phyloP scores from a whole-genome alignment of 2,113 vertebrate species.

The Chaetodon trifascialis region DNA sequence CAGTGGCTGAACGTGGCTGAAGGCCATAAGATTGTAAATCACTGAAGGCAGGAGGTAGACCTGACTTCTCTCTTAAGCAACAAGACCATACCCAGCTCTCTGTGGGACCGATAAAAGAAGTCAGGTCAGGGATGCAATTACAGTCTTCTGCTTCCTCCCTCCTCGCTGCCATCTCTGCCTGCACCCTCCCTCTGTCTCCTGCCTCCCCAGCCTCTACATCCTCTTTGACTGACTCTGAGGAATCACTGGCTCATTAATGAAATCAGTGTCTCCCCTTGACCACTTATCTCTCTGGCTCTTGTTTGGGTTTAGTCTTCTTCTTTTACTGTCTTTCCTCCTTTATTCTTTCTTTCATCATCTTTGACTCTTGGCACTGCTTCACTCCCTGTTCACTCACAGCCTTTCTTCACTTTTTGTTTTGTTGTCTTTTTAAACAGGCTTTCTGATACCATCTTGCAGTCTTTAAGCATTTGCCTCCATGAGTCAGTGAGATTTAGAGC shows the following conservation, averaged over 20 bases:
- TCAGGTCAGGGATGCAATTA: conserved; percentile 48
- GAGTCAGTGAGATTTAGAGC: conserved; percentile 41
- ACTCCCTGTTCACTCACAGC: neutral
- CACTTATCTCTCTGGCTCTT: conserved; percentile 28
- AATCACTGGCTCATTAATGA: conserved; percentile 51
- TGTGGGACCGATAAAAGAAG: conserved; percentile 48
- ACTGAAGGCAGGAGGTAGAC: conserved; percentile 28
- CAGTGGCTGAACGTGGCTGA: neutral
- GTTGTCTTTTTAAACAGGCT: conserved; percentile 10
- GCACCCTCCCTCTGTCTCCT: conserved; percentile 2
- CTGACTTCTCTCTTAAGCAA: conserved; percentile 18
- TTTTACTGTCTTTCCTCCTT: neutral
- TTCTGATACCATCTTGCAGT: conserved; percentile 27
- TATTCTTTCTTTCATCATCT: conserved; percentile 19
- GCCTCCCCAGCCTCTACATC: conserved; percentile 4
- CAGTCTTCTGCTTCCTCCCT: conserved; percentile 25
- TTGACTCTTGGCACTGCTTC: neutral
- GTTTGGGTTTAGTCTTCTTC: neutral
- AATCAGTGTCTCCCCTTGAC: conserved; percentile 32
- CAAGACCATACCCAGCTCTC: conserved; percentile 33
- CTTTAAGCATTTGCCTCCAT: conserved; percentile 17
- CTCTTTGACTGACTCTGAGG: conserved; percentile 41
- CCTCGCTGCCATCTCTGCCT: neutral
- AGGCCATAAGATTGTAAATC: conserved; percentile 25
- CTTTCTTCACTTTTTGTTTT: conserved; percentile 16